phyloP scores from a whole-genome alignment of 2,797 vertebrate genomes.

The Dryobates pubescens region DNA sequence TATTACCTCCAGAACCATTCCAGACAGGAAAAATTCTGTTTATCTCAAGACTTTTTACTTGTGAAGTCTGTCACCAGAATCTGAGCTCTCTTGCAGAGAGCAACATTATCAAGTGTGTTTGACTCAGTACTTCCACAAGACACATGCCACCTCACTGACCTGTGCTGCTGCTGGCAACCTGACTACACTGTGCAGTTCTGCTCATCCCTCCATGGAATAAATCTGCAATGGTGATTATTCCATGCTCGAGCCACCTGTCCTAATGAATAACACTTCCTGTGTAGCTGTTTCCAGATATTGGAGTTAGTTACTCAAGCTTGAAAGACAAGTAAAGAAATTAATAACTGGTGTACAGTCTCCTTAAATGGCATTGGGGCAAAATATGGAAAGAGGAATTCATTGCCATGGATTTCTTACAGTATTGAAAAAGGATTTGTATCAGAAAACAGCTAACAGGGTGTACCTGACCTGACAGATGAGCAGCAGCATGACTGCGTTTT shows the following conservation, averaged over 20 bases:
- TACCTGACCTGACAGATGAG: not conserved
- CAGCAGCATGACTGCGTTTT: not conserved
- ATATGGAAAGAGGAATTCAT: not conserved
- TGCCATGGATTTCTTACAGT: not conserved
- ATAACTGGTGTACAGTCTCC: not conserved
- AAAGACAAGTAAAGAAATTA: conserved; percentile 50
- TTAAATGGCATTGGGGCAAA: not conserved
- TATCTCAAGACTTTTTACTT: not conserved
- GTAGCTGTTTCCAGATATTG: not conserved
- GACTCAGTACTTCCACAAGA: not conserved
- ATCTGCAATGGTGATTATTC: conserved; percentile 32
- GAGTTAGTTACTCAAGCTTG: conserved; percentile 48
- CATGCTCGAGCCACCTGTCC: not conserved
- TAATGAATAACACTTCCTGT: not conserved
- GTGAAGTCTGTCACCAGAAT: not conserved
- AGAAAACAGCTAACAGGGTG: not conserved
- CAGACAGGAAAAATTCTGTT: not conserved
- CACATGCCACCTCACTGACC: not conserved
- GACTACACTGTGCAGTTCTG: not conserved
- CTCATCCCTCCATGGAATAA: not conserved
- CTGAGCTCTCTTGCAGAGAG: not conserved
- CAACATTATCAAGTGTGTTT: accelerated
- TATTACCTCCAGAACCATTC: not conserved
- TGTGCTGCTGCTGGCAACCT: not conserved
- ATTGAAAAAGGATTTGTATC: not conserved